phyloP scores from a whole-genome alignment of 2,797 vertebrate genomes.

The Tokudaia muenninki region DNA sequence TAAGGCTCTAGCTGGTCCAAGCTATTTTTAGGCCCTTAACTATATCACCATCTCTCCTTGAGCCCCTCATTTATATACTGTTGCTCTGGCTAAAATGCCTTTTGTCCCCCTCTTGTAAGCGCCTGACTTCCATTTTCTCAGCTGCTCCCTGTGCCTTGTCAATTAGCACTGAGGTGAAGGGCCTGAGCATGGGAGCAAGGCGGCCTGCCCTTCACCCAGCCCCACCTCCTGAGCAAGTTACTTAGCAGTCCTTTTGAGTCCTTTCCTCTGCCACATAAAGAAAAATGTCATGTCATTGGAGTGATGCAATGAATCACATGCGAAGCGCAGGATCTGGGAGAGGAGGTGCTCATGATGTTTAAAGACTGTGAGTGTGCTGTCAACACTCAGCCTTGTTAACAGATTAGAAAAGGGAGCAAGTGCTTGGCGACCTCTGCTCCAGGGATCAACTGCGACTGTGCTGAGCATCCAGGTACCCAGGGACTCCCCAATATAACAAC shows the following conservation, averaged over 20 bases:
- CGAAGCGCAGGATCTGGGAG: background rate
- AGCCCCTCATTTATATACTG: background rate
- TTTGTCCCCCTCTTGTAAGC: background rate
- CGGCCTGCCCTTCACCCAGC: background rate
- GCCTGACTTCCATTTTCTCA: background rate
- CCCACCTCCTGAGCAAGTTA: background rate
- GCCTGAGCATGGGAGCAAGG: background rate
- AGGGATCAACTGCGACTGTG: too few relatives aligned
- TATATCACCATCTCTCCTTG: background rate
- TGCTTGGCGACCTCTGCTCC: too few relatives aligned
- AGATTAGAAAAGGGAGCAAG: background rate
- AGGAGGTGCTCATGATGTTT: rapidly evolving
- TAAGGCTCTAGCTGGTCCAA: background rate
- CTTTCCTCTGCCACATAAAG: background rate
- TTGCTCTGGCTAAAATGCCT: background rate
- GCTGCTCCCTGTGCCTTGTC: background rate
- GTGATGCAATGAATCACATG: background rate
- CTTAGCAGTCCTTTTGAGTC: constrained; percentile 10
- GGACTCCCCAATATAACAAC: too few relatives aligned
- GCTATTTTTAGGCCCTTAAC: background rate
- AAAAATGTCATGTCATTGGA: background rate
- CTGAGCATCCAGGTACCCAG: too few relatives aligned
- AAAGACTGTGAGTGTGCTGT: background rate
- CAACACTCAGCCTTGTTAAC: background rate
- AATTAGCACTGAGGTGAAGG: background rate